phyloP scores from a whole-genome alignment of 2,888 invertebrate genomes.

The Morpho helenor region DNA sequence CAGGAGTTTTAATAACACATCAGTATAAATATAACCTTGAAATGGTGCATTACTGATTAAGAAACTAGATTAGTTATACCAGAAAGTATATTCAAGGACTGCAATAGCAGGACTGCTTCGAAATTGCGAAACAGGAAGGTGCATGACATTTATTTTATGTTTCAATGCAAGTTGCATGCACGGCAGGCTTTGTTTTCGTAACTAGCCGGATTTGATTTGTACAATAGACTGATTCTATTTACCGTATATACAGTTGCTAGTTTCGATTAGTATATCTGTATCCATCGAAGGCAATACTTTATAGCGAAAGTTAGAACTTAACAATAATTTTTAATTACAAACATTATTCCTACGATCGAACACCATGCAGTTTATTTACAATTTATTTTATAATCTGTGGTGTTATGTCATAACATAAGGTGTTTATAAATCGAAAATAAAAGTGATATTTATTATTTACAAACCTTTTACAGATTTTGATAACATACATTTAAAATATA shows the following conservation, averaged over 20 bases:
- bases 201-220: constrained; percentile 35
- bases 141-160: constrained; percentile 37
- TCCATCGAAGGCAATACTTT: constrained; percentile 58
- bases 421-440: too few species aligned
- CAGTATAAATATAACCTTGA: constrained; percentile 10
- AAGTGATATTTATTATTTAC: too few species aligned
- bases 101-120: constrained; percentile 29
- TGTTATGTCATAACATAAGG: not conserved
- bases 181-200: constrained; percentile 43
- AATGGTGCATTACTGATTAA: constrained; percentile 13
- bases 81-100: constrained; percentile 50
- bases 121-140: constrained; percentile 37
- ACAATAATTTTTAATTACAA: constrained; percentile 13
- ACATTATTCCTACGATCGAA: constrained; percentile 12
- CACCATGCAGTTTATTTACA: constrained; percentile 23
- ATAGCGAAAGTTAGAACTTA: not conserved
- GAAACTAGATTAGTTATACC: constrained; percentile 27
- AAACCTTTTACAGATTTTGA: too few species aligned
- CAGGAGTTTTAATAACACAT: too few species aligned
- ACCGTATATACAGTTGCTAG: constrained; percentile 63
- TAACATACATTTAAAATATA: too few species aligned
- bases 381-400: constrained; percentile 14
- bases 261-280: constrained; percentile 56
- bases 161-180: constrained; percentile 23
- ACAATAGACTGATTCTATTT: constrained; percentile 33